These are phyloP conservation scores for Notothenia rossii DNA, from an alignment of 2,113 vertebrate species.

Conservation along the genomic window DNA sequence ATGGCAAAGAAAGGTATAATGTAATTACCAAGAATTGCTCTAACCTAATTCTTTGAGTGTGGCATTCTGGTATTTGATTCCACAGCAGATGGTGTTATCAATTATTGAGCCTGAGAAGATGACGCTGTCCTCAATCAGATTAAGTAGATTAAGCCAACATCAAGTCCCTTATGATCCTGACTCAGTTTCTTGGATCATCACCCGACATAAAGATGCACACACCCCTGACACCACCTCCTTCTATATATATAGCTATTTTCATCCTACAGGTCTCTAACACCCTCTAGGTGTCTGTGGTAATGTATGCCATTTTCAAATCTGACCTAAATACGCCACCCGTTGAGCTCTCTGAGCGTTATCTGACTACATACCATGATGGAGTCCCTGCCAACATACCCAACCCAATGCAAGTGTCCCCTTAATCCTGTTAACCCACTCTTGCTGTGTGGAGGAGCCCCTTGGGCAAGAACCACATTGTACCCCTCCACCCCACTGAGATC, in stretches of 20 bases:
- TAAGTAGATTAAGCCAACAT: constrained; percentile 76
- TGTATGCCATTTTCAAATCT: constrained; percentile 62
- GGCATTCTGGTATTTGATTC: constrained; percentile 51
- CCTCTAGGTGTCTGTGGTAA: constrained; percentile 41
- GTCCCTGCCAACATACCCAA: constrained; percentile 43
- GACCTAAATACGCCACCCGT: constrained; percentile 71
- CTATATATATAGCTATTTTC: not conserved
- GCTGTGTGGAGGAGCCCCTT: constrained; percentile 48
- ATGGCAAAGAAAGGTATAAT: constrained; percentile 42
- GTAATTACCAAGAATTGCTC: constrained; percentile 47
- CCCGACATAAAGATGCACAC: constrained; percentile 25
- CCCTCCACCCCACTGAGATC: constrained; percentile 69
- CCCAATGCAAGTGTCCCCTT: constrained; percentile 66
- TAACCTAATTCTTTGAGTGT: constrained; percentile 58
- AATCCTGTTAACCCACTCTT: constrained; percentile 78
- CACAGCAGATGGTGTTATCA: constrained; percentile 78
- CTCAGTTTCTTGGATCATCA: constrained; percentile 50
- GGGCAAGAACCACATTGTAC: constrained; percentile 47
- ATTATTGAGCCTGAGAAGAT: constrained; percentile 75
- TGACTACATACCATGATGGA: constrained; percentile 31
- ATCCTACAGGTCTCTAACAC: not conserved
- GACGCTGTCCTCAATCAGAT: constrained; percentile 72
- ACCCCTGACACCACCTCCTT: not conserved
- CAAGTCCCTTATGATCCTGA: constrained; percentile 56
- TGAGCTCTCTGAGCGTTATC: constrained; percentile 26